Evolutionary conservation across 2,797 vertebrate species (phyloP).

Genomic region (Sebastiscus tertius): DNA sequence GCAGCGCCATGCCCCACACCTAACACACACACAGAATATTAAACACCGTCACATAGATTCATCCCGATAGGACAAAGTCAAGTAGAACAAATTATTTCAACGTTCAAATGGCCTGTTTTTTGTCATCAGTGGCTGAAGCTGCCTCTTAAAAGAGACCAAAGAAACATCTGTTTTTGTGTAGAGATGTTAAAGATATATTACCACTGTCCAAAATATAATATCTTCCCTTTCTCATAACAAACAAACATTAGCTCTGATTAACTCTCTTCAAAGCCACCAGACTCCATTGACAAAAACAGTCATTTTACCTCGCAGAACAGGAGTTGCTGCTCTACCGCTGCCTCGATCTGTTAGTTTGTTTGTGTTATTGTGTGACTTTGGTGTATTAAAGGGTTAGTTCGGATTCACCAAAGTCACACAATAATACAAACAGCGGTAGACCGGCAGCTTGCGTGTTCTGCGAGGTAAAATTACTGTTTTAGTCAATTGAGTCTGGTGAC

Average conservation of each 20-base stretch:
- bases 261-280: neutral
- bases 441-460: neutral
- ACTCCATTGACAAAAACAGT: neutral
- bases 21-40: conserved; percentile 53
- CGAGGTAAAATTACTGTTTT: neutral
- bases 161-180: too few species aligned
- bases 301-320: neutral
- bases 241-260: neutral
- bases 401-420: neutral
- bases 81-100: neutral
- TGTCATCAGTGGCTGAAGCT: too few species aligned
- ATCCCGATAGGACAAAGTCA: neutral
- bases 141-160: too few species aligned
- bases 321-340: neutral
- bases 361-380: neutral
- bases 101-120: neutral
- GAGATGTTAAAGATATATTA: too few species aligned
- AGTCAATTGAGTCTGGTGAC: neutral
- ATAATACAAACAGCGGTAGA: neutral
- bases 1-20: conserved; percentile 93
- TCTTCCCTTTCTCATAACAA: neutral
- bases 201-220: too few species aligned
- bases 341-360: neutral
- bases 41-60: neutral
- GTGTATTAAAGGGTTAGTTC: too few species aligned